phyloP scores from a whole-genome alignment of 2,888 invertebrate genomes.

The Euphydryas editha region DNA sequence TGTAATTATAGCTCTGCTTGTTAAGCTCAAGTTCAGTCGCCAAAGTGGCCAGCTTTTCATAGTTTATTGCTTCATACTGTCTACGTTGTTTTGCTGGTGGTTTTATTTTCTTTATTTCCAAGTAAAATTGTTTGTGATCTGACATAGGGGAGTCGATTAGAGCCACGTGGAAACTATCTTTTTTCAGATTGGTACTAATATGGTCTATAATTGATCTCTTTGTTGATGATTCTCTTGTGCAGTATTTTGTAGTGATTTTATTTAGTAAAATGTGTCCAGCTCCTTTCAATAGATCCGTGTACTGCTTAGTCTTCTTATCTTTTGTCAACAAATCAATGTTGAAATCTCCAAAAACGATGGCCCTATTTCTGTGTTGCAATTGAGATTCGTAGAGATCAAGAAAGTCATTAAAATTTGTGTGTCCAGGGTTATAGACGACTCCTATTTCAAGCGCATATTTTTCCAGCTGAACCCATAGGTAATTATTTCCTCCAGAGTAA shows the following conservation, averaged over 20 bases:
- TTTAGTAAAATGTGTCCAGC: conserved; percentile 10
- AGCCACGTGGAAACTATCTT: background rate
- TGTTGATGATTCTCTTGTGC: conserved; percentile 13
- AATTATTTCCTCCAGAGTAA: background rate
- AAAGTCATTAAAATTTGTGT: conserved; percentile 4
- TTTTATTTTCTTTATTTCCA: conserved; percentile 16
- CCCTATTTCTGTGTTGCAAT: conserved; percentile 14
- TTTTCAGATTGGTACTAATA: conserved; percentile 15
- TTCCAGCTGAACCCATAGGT: background rate
- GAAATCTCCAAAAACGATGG: conserved; percentile 22
- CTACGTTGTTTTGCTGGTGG: conserved; percentile 1
- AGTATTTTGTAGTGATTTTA: conserved; percentile 13
- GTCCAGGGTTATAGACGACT: background rate
- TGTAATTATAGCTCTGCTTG: background rate
- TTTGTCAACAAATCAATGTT: conserved; percentile 13
- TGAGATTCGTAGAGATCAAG: background rate
- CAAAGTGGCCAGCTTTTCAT: too few species aligned
- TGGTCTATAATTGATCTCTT: conserved; percentile 17
- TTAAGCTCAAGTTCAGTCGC: too few species aligned
- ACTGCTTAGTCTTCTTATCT: conserved; percentile 8
- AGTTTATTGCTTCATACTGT: conserved; percentile 12
- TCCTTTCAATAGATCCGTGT: conserved; percentile 9
- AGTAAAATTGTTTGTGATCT: conserved; percentile 19
- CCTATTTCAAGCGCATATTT: background rate
- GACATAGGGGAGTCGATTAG: background rate